Base-by-base conservation (phyloP, 1,140 invertebrate genomes). In the Drosophila funebris region DNA sequence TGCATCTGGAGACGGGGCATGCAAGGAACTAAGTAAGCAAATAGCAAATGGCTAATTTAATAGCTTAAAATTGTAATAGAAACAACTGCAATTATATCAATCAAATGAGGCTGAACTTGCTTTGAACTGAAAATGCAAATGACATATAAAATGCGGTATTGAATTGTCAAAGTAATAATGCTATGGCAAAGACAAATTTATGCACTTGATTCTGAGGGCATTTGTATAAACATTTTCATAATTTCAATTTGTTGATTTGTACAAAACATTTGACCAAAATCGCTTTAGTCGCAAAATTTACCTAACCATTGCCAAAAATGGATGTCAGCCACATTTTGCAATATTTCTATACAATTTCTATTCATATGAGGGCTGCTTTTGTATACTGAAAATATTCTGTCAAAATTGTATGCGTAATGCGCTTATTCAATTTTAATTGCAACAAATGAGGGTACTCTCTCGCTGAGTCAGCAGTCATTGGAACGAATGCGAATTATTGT, bases 11-110 rank as follows among this genome's bases (percentile, higher is more conserved):
- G 61, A 60, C 14, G 63, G 20, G 43, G 36, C 41, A 31, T 88
- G 83, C 83, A 89, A 88, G 61, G 83, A 88, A 66, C 73, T 88
- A 66, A 88, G 83, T 87, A 70, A 82, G 82, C 63, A 20, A 16
- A 13, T 14, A n/a, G 22, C 16, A 31, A 37, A 27, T 61, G 56
- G 14, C 3, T 14, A 53, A 67, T n/a, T 73, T 46, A 67, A 52
- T 54, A 31, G 20, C 46, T 31, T 8, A 33, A 37, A 39, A 46
- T 46, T 5, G 3, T 14, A 18, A 4, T 14, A 18, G 29, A 27
- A 56, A 67, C 22, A 56, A 13, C 27, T 9, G 56, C 56, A 58
- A 58, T 44, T 58, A 44, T 58, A 44, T 16, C n/a, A 29, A 43
- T 57, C 22, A 46, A 46, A 46, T 46, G 22, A n/a, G 44, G n/a